Evolutionary conservation across 2,113 vertebrate species (phyloP), one percentile per base, ranked within the genome.

Genomic region (Aldabrachelys gigantea): DNA sequence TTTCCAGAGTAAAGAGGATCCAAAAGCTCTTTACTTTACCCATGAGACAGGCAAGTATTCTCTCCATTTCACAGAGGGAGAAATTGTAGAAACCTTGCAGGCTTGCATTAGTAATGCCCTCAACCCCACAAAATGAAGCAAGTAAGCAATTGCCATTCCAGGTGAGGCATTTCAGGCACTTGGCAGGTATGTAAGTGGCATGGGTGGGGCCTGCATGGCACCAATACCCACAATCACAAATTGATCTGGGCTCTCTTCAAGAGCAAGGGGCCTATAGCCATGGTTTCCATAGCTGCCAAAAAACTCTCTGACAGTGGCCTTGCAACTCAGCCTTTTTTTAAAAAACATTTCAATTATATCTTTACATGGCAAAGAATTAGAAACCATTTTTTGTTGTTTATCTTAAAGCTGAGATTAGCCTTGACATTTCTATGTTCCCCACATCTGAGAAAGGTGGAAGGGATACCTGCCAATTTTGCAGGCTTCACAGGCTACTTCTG

Each of bases 401-500:
- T 50, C 50, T 14, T 50, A 14, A 50, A 50, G 50, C 50, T 50
- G 50, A 50, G 50, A 94, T 84, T 50, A 79, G 38, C n/a, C 89
- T 89, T 81, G 84, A 89, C 65, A 41, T 87, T 93, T 97, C 82
- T 44, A 88, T n/a, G 80, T 76, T 93, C 89, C 49, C 86, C 21
- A 94, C 94, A n/a, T 69, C 65, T n/a, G 35, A 62, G 41, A 90
- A 88, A 62, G 3, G 38, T 50, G 78, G 47, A 93, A 38, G 5
- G 84, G 38, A 3, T 62, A 2, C 27, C 72, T 3, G 83, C 5
- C 24, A 79, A 31, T 4, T 91, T 93, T 82, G 85, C 21, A 93
- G 84, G 50, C 10, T 72, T 17, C 21, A 22, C 2, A 27, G 3
- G 38, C 49, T 86, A 79, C 31, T 92, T 82, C 49, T 38, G 88